phyloP scores from a whole-genome alignment of 92 coral and sea anemone genomes.

The Galaxea fascicularis region DNA sequence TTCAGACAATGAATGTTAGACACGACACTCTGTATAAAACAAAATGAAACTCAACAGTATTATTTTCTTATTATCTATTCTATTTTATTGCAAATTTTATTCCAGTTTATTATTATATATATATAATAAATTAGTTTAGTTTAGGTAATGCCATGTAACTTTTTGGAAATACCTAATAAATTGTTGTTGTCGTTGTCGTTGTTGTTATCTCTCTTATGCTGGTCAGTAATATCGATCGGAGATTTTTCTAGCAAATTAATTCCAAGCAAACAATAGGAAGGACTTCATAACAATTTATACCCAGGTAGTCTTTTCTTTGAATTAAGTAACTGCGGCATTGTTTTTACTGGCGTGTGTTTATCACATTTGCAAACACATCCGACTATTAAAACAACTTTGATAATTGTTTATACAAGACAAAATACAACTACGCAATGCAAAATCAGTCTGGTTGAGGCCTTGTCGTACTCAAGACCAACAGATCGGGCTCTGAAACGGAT shows the following conservation, averaged over 20 bases:
- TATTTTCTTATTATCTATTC: too few species aligned
- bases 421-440: neutral
- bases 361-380: neutral
- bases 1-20: too few species aligned
- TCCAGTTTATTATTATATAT: too few species aligned
- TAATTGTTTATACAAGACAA: neutral
- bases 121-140: too few species aligned
- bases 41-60: too few species aligned
- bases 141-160: too few species aligned
- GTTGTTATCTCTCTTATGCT: neutral
- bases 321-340: neutral
- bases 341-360: neutral
- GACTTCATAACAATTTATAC: neutral
- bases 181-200: too few species aligned
- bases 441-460: neutral
- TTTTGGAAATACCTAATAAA: too few species aligned
- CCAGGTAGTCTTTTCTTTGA: neutral
- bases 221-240: neutral
- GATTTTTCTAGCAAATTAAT: neutral
- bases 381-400: neutral
- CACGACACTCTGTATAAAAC: too few species aligned
- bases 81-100: too few species aligned
- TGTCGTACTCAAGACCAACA: neutral
- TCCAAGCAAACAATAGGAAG: neutral
- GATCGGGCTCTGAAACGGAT: too few species aligned